A percentile compares a stretch with the other conserved stretches of the same genome.
These are phyloP conservation scores for Bryconaethiops microstoma DNA, from an alignment of 2,797 vertebrate genomes.

Conservation along the genomic window DNA sequence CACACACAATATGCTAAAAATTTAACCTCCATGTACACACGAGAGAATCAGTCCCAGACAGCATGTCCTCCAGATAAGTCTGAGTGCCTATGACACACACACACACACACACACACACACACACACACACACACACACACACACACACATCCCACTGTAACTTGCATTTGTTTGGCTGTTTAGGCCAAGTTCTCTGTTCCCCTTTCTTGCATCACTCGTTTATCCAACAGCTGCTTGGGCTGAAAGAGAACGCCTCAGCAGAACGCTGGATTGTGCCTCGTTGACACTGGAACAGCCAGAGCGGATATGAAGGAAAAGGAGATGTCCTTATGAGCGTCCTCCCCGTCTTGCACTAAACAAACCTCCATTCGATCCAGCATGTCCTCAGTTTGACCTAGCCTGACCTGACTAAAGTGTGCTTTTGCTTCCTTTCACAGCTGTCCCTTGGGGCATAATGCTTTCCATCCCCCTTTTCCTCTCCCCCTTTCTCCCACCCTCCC, in stretches of 20 bases:
- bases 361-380: slow-evolving; percentile 24
- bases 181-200: slow-evolving; percentile 33
- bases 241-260: neutral
- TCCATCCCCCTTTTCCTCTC: slow-evolving; percentile 46
- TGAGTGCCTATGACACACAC: neutral
- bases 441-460: slow-evolving; percentile 43
- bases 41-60: slow-evolving; percentile 30
- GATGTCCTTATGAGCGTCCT: slow-evolving; percentile 7
- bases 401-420: slow-evolving; percentile 23
- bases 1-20: slow-evolving; percentile 43
- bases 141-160: slow-evolving; percentile 12
- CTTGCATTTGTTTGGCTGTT: slow-evolving; percentile 34
- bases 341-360: slow-evolving; percentile 19
- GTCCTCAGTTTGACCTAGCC: slow-evolving; percentile 34
- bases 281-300: neutral
- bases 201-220: slow-evolving; percentile 22
- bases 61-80: slow-evolving; percentile 38
- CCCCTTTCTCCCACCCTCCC: slow-evolving; percentile 12
- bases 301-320: neutral
- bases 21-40: slow-evolving; percentile 10
- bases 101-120: slow-evolving; percentile 1
- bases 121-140: slow-evolving; percentile 2
- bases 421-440: slow-evolving; percentile 35
- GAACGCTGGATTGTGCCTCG: neutral
- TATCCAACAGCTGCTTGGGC: neutral